Conservation (phyloP, 2,113 vertebrate genomes). For the Xyliphius kryptos region DNA sequence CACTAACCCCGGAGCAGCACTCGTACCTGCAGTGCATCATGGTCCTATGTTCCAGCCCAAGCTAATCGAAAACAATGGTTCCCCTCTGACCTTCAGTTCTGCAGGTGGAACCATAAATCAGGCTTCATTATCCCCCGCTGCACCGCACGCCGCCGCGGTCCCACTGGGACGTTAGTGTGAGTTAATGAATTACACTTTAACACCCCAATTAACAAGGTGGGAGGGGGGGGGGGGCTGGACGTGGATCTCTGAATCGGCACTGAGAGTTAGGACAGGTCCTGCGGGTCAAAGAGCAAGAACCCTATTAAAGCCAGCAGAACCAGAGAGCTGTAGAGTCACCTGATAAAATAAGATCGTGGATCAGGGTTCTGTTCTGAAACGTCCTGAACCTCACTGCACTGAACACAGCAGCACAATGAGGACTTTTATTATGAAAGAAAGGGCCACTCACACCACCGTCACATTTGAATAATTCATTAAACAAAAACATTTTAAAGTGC, state of each 20-base stretch:
- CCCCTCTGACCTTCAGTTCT: conserved; percentile 38
- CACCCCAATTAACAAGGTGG: conserved; percentile 35
- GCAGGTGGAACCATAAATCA: conserved; percentile 40
- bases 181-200: conserved; percentile 40
- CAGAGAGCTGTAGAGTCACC: no score
- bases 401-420: no score
- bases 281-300: conserved; percentile 28
- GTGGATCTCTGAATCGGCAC: neutral
- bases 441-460: no score
- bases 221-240: neutral
- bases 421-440: no score
- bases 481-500: no score
- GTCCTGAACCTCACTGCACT: no score
- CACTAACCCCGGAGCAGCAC: no score
- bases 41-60: no score
- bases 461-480: no score
- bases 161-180: conserved; percentile 25
- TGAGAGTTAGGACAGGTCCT: conserved; percentile 4
- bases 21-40: neutral
- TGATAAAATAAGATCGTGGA: no score
- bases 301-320: conserved; percentile 28
- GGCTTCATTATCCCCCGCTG: conserved; percentile 37
- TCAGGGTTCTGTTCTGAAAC: no score
- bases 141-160: conserved; percentile 25
- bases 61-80: conserved; percentile 25